Percentiles rank a stretch among this genome's conserved stretches.
These are phyloP conservation scores for Cactoblastis cactorum DNA, from an alignment of 2,888 invertebrate genomes.

Conservation along the genomic window DNA sequence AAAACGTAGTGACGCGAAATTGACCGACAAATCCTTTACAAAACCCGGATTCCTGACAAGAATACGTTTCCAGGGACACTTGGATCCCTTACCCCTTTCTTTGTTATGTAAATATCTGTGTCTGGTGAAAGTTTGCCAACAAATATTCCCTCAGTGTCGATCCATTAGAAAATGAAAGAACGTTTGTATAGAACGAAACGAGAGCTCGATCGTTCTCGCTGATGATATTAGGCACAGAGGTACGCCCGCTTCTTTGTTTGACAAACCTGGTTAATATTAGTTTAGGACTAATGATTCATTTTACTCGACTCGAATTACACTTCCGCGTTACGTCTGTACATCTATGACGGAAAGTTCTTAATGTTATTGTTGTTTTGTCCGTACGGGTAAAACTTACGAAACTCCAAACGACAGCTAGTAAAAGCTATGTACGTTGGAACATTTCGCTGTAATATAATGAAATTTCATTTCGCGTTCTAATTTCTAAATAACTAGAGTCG, in stretches of 20 bases:
- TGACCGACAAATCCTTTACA: slow-evolving; percentile 64
- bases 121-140: slow-evolving; percentile 62
- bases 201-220: slow-evolving; percentile 36
- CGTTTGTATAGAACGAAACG: slow-evolving; percentile 53
- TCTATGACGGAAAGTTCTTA: slow-evolving; percentile 7
- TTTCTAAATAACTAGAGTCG: slow-evolving; percentile 11
- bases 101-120: slow-evolving; percentile 70
- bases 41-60: slow-evolving; percentile 59
- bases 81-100: slow-evolving; percentile 58
- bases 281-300: slow-evolving; percentile 70
- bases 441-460: not conserved
- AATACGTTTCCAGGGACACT: slow-evolving; percentile 59
- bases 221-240: slow-evolving; percentile 41
- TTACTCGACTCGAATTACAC: slow-evolving; percentile 45
- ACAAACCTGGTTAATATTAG: slow-evolving; percentile 60
- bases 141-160: slow-evolving; percentile 58
- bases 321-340: slow-evolving; percentile 33
- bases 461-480: slow-evolving; percentile 12
- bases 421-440: not conserved
- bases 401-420: slow-evolving; percentile 2
- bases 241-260: slow-evolving; percentile 51
- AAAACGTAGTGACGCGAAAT: slow-evolving; percentile 53
- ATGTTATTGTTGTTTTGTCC: slow-evolving; percentile 4
- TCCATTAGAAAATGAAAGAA: slow-evolving; percentile 74
- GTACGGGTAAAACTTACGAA: slow-evolving; percentile 2